phyloP scores from a whole-genome alignment of 2,113 vertebrate species.

The Mesoclemmys tuberculata region DNA sequence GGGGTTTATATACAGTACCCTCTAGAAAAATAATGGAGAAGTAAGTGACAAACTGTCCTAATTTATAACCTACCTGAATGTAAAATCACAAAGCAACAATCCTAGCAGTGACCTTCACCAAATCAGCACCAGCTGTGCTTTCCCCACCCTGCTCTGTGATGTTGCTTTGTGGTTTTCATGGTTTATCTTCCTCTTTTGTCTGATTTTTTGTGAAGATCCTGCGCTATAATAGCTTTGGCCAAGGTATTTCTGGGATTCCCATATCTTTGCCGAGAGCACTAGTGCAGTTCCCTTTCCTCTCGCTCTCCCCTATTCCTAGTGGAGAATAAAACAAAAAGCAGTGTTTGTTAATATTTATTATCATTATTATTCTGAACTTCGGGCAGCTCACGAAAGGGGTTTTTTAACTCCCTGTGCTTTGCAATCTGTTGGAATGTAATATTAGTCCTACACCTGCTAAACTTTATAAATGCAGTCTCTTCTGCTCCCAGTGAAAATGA shows the following conservation, averaged over 20 bases:
- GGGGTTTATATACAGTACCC: neutral
- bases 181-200: neutral
- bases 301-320: neutral
- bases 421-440: neutral
- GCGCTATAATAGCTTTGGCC: neutral
- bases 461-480: neutral
- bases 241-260: neutral
- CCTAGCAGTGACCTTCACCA: neutral
- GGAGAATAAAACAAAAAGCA: neutral
- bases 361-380: neutral
- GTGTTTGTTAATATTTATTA: neutral
- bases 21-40: neutral
- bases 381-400: neutral
- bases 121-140: accelerated
- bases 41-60: neutral
- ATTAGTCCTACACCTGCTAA: neutral
- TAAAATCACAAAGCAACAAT: neutral
- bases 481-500: neutral
- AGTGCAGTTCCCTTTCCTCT: neutral
- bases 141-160: accelerated
- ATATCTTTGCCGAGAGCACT: neutral
- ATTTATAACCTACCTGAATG: neutral
- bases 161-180: accelerated
- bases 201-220: neutral
- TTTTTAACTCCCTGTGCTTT: neutral